Evolutionary conservation across 2,797 vertebrate genomes (phyloP), one percentile per base, ranked within the genome.

Genomic region (Acanthornis magna): DNA sequence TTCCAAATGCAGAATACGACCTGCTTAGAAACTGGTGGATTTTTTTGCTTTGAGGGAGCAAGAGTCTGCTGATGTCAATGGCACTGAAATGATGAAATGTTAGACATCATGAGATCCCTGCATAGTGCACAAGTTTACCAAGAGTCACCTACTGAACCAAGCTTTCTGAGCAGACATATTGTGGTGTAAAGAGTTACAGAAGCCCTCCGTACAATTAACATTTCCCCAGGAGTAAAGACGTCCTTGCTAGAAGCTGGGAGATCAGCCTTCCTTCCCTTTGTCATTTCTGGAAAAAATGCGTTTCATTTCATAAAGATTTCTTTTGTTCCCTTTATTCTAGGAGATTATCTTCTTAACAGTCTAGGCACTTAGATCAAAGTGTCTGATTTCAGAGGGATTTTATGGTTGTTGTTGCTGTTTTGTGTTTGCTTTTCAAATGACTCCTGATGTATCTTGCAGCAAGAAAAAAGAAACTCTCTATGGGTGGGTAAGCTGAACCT

Each of bases 301-400:
- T 73, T 92, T 81, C 1, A 42, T 89, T 92, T 67, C 62, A 63
- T n/a, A 85, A 74, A 70, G 38, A 45, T 79, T 93, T 80, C 80
- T 91, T 92, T 94, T 74, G 75, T 85, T 77, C 47, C 50, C 80
- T 84, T 88, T 93, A 70, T 91, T 78, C 77, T 66, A 29, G 14
- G 30, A 85, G 88, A 95, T 84, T 63, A 85, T 89, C 61, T 51
- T 79, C 81, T 92, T 96, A 96, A 85, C 71, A 87, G 78, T 83
- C 53, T 72, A 75, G 43, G 42, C 83, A 62, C 48, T 80, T 34
- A 43, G 79, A 96, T 96, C 87, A 90, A 80, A 91, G 85, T 53
- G 54, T 62, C 77, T 93, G 81, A 82, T 85, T 95, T 95, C 87
- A 80, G 61, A 85, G 68, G 88, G 80, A 70, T 91, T 93, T 88